phyloP scores from a whole-genome alignment of 2,797 vertebrate species.

The Melanotaenia pygmaea region DNA sequence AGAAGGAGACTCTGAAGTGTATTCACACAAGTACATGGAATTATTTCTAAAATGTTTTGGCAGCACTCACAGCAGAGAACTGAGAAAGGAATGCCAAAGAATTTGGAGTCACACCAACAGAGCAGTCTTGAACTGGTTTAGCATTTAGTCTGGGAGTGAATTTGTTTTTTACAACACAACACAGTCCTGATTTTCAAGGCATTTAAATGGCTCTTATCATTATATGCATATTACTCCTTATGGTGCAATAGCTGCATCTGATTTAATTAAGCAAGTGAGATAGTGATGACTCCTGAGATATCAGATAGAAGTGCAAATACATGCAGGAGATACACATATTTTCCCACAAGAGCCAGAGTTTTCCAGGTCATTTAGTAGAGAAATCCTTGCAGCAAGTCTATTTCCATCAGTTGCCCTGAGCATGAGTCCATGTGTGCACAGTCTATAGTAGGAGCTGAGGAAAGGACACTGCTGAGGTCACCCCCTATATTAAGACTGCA shows the following conservation, averaged over 20 bases:
- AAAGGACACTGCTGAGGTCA: constrained; percentile 83
- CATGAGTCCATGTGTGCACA: constrained; percentile 74
- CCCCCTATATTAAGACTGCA: constrained; percentile 78
- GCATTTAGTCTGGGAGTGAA: constrained; percentile 60
- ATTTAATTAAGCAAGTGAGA: constrained; percentile 41
- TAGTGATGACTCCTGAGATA: constrained; percentile 39
- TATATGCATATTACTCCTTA: constrained; percentile 11
- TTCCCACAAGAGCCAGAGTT: constrained; percentile 71
- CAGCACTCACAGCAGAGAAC: constrained; percentile 51
- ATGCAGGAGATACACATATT: constrained; percentile 54
- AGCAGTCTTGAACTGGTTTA: constrained; percentile 70
- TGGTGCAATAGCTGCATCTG: constrained; percentile 17
- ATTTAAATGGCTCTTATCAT: constrained; percentile 34
- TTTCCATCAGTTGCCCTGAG: constrained; percentile 79
- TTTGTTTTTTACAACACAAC: constrained; percentile 48
- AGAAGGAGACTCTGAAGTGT: constrained; percentile 44
- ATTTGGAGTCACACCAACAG: constrained; percentile 73
- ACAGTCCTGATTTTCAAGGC: constrained; percentile 44
- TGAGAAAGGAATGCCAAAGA: constrained; percentile 77
- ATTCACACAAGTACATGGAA: constrained; percentile 68
- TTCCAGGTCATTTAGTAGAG: constrained; percentile 83
- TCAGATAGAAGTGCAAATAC: constrained; percentile 43
- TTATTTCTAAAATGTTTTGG: constrained; percentile 78
- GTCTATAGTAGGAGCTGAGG: constrained; percentile 73
- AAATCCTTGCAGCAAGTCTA: constrained; percentile 82